A percentile compares a stretch with the other conserved stretches of the same genome.
phyloP scores from a whole-genome alignment of 2,888 invertebrate genomes.

The Dione vanillae region DNA sequence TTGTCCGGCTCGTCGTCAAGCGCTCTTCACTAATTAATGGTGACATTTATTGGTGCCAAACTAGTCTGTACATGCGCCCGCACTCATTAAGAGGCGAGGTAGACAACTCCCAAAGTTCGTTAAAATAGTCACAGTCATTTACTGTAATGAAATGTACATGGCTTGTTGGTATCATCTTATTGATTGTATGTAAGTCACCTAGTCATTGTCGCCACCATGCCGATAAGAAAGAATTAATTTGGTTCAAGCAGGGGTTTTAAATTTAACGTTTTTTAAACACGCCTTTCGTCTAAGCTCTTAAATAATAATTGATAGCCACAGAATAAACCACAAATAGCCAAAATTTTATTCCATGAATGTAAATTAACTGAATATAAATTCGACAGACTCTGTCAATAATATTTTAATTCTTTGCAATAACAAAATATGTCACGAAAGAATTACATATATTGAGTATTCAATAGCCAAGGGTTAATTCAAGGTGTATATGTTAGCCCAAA shows the following conservation, averaged over 20 bases:
- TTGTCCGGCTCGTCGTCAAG: slow-evolving; percentile 72
- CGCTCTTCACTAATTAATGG: slow-evolving; percentile 76
- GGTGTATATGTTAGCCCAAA: slow-evolving; percentile 40
- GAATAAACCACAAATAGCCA: no score
- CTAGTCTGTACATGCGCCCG: slow-evolving; percentile 57
- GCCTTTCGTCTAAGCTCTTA: neutral
- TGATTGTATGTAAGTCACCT: neutral
- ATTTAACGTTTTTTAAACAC: neutral
- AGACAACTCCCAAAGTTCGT: slow-evolving; percentile 23
- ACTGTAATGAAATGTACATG: slow-evolving; percentile 20
- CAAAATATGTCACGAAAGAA: slow-evolving; percentile 1
- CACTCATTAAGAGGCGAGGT: slow-evolving; percentile 21
- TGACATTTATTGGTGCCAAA: slow-evolving; percentile 75
- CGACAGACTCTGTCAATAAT: no score
- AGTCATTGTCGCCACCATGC: no score
- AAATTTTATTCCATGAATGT: no score
- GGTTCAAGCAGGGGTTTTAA: neutral
- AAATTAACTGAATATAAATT: no score
- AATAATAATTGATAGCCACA: no score
- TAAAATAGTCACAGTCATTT: slow-evolving; percentile 28
- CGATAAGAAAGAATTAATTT: slow-evolving; percentile 5
- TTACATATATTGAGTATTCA: slow-evolving; percentile 18
- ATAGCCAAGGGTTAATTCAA: slow-evolving; percentile 34
- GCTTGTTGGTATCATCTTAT: slow-evolving; percentile 10
- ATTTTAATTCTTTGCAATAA: neutral